Evolutionary conservation across 2,888 invertebrate species (phyloP), one percentile per base, ranked within the genome.

Genomic region (Drosophila robusta): DNA sequence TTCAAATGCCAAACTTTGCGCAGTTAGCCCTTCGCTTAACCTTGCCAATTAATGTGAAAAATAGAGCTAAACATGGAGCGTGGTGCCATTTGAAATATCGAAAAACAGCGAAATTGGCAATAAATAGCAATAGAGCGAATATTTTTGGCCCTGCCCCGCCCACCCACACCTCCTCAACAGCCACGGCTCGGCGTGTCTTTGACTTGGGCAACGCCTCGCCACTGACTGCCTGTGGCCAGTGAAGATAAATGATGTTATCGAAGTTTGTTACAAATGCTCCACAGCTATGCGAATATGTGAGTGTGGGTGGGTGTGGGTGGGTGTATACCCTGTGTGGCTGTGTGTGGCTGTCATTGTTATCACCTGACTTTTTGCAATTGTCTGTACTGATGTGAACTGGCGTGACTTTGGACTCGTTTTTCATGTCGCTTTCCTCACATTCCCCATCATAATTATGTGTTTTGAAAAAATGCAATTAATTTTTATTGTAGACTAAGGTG

Each of bases 1-100:
- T 80, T 77, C 78, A 70, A 63, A 78, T 70, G 63, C 55, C 60
- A 46, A 46, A 66, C 44, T 34, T 51, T 51, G 52, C 36, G 29
- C 52, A 63, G 63, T 49, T 52, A 45, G 45, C 63, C 36, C 78
- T 57, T 50, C 80, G 65, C 68, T 76, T 88, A 86, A 80, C 82
- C 88, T 73, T 83, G 82, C 84, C 87, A 83, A 88, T 84, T 88
- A 84, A 87, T 75, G 78, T 88, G 89, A 86, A 70, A 88, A 72
- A 80, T 72, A 72, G 80, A 66, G 61, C 55, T 55, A 41, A 54
- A 29, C 60, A 44, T 52, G 52, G 32, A 14, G 32, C 50, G 22
- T 36, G 55, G 18, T 57, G 24, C 50, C 41, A 34, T 61, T 41
- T 70, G 51, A 75, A 57, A 69, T 63, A 64, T 71, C 32, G 45